Evolutionary conservation across 2,113 vertebrate genomes (phyloP), one percentile per base, ranked within the genome.

Genomic region (Noctilio leporinus): DNA sequence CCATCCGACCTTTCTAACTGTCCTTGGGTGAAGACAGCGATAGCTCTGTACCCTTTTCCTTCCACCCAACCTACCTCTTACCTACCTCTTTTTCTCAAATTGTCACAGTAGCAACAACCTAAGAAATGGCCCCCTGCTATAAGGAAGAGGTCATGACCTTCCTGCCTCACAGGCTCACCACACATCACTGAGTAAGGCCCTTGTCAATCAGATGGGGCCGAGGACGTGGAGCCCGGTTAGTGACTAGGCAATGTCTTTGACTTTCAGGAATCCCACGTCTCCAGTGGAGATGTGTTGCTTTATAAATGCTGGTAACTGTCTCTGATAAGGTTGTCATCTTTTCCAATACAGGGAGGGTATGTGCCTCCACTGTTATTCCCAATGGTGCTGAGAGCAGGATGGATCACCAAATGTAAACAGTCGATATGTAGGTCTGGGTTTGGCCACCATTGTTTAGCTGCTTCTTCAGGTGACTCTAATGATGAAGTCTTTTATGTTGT

Each of bases 371-470:
- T 47, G 14, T n/a, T 47, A 22, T 53, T 26, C 53, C 33, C 65
- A 43, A 3, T 0, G 7, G 4, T 64, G 33, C 43, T 53, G 28
- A 65, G 38, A 28, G 38, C 43, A 67, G 35, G 17, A 20, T 55
- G 15, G 43, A 51, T 82, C 43, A 45, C 26, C 24, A 57, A 7
- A 20, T 40, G 24, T n/a, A 28, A 43, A 43, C 6, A 12, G 22
- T 35, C 0, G 0, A 17, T 20, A 33, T 33, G 1, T 6, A 78
- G 22, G 40, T 64, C 73, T 47, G 26, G 16, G 22, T 51, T 0
- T 72, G 20, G 35, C 30, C 51, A 40, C 57, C 43, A 24, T 35
- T 17, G n/a, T 17, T 35, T 73, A 73, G 70, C 24, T 22, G 86
- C 49, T 80, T 62, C 75, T 40, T 70, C 28, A 2, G 7, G 10